A percentile compares a stretch with the other conserved stretches of the same genome.
These are phyloP conservation scores for Melanotaenia pygmaea DNA, from an alignment of 2,797 vertebrate species.

Conservation along the genomic window DNA sequence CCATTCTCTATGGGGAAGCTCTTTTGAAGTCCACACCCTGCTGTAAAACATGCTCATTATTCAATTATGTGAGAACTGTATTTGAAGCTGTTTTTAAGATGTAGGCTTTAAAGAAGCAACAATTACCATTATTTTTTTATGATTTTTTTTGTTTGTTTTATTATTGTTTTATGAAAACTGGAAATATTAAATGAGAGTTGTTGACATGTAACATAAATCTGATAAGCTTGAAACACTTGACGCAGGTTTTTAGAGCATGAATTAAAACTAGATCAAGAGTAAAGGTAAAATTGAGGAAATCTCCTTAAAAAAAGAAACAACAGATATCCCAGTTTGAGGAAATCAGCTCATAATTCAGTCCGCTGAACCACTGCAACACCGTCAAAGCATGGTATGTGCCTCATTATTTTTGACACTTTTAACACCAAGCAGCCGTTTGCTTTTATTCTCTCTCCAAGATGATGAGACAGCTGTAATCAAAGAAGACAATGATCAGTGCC, in stretches of 20 bases:
- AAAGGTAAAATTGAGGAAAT: slow-evolving; percentile 14
- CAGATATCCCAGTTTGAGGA: slow-evolving; percentile 35
- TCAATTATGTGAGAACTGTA: slow-evolving; percentile 64
- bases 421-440: slow-evolving; percentile 70
- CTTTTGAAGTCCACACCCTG: slow-evolving; percentile 73
- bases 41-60: slow-evolving; percentile 71
- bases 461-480: slow-evolving; percentile 76
- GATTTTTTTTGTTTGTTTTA: slow-evolving; percentile 20
- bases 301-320: slow-evolving; percentile 12
- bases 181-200: slow-evolving; percentile 8
- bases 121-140: slow-evolving; percentile 8
- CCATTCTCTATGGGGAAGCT: slow-evolving; percentile 58
- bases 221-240: slow-evolving; percentile 13
- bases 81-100: slow-evolving; percentile 43
- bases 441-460: slow-evolving; percentile 65
- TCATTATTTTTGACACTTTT: slow-evolving; percentile 73
- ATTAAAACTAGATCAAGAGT: slow-evolving; percentile 6
- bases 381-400: slow-evolving; percentile 45
- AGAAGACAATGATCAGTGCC: slow-evolving; percentile 76
- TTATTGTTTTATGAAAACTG: slow-evolving; percentile 9
- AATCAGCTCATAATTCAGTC: slow-evolving; percentile 22
- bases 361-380: slow-evolving; percentile 48
- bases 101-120: slow-evolving; percentile 24
- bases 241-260: slow-evolving; percentile 9
- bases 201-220: slow-evolving; percentile 13